Conservation (phyloP, 2,113 vertebrate genomes). For the Lontra canadensis region DNA sequence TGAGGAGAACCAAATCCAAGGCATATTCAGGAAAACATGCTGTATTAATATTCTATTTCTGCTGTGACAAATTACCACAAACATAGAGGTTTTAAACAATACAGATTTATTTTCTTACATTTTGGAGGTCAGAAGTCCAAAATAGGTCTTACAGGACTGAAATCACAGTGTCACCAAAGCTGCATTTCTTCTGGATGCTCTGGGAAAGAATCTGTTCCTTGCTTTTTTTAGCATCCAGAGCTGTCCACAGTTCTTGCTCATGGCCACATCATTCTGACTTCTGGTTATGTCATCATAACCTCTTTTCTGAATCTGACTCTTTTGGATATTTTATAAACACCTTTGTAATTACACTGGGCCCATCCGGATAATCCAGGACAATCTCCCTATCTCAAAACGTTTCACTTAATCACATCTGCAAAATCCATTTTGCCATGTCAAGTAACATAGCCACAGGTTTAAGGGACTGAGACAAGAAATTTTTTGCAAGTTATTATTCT, state of each 20-base stretch:
- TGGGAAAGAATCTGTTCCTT: not conserved
- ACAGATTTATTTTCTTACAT: not conserved
- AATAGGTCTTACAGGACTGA: not conserved
- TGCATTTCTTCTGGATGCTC: not conserved
- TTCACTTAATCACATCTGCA: not conserved
- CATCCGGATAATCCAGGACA: not conserved
- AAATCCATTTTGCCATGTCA: not conserved
- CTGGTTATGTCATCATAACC: not conserved
- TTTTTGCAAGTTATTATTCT: not conserved
- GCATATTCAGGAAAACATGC: not conserved
- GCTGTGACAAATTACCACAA: not conserved
- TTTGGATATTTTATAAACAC: not conserved
- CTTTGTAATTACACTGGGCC: not conserved
- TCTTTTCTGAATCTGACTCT: not conserved
- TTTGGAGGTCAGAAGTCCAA: not conserved
- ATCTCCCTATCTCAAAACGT: not conserved
- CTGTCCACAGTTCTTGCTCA: not conserved
- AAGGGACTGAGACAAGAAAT: not conserved
- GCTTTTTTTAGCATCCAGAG: not conserved
- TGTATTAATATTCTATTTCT: not conserved
- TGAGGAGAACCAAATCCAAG: not conserved
- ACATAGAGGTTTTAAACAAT: not conserved
- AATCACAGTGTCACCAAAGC: not conserved
- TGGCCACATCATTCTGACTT: not conserved
- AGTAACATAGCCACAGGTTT: not conserved